Evolutionary conservation across 2,797 vertebrate genomes (phyloP).

Genomic region (Oreonectes daqikongensis): DNA sequence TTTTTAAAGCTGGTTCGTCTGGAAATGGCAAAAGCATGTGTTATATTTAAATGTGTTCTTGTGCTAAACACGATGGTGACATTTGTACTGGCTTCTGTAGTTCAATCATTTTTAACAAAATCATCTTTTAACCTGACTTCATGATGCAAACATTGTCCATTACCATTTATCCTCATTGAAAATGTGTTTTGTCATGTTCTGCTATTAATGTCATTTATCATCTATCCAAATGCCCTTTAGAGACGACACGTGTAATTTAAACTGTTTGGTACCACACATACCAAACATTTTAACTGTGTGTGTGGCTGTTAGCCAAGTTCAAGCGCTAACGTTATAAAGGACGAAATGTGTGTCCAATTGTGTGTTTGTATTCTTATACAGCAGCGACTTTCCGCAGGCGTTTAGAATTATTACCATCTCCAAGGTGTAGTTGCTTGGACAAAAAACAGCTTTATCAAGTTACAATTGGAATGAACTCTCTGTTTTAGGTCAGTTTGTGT

Average conservation of each 20-base stretch:
- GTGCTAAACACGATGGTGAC: not conserved
- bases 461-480: slow-evolving; percentile 34
- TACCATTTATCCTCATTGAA: slow-evolving; percentile 20
- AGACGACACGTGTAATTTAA: slow-evolving; percentile 75
- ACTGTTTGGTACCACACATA: slow-evolving; percentile 63
- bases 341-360: slow-evolving; percentile 24
- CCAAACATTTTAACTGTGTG: slow-evolving; percentile 5
- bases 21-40: not conserved
- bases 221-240: slow-evolving; percentile 30
- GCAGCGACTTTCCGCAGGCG: slow-evolving; percentile 41
- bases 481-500: slow-evolving; percentile 44
- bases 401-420: slow-evolving; percentile 55
- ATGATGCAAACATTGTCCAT: not conserved
- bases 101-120: not conserved
- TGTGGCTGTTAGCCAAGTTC: not conserved
- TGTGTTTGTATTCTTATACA: slow-evolving; percentile 22
- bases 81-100: not conserved
- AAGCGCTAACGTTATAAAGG: slow-evolving; percentile 36
- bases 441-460: slow-evolving; percentile 30
- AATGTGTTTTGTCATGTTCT: not conserved
- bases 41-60: slow-evolving; percentile 2
- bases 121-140: not conserved
- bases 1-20: not conserved
- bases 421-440: slow-evolving; percentile 30
- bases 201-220: not conserved